A percentile compares a stretch with the other conserved stretches of the same genome.
phyloP scores from a whole-genome alignment of 2,113 vertebrate genomes.

The Aleadryas rufinucha region DNA sequence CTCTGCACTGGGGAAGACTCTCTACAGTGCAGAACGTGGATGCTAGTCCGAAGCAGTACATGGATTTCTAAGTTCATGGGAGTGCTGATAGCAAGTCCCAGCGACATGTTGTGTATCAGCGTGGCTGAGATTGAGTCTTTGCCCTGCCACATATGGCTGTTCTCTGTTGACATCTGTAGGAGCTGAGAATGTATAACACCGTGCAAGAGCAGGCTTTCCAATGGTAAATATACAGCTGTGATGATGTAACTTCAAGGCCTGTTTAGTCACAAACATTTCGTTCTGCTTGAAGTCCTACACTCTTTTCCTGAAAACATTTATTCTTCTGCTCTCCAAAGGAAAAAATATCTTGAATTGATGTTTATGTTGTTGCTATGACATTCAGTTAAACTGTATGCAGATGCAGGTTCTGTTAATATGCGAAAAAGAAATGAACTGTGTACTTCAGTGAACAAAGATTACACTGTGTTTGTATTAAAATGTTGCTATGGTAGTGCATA shows the following conservation, averaged over 20 bases:
- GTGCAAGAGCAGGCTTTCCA: neutral
- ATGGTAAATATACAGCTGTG: neutral
- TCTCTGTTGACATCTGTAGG: neutral
- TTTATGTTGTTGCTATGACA: constrained; percentile 74
- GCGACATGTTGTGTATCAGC: rapidly evolving
- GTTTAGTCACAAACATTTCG: constrained; percentile 50
- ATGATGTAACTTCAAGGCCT: neutral
- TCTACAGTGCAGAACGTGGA: rapidly evolving
- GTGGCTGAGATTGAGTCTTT: neutral
- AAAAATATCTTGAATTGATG: constrained; percentile 44
- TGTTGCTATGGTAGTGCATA: constrained; percentile 76
- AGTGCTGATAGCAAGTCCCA: neutral
- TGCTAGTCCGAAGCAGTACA: neutral
- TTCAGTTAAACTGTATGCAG: constrained; percentile 67
- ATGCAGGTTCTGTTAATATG: constrained; percentile 66
- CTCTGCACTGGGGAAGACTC: neutral
- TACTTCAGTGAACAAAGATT: constrained; percentile 66
- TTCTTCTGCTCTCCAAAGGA: constrained; percentile 19
- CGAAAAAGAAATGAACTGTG: constrained; percentile 41
- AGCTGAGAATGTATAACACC: neutral
- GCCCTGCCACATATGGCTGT: neutral
- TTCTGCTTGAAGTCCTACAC: constrained; percentile 37
- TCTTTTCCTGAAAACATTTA: constrained; percentile 40
- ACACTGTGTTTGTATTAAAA: constrained; percentile 71
- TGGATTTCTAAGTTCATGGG: neutral